Conservation (phyloP, 2,113 vertebrate genomes). For the Uria aalge region DNA sequence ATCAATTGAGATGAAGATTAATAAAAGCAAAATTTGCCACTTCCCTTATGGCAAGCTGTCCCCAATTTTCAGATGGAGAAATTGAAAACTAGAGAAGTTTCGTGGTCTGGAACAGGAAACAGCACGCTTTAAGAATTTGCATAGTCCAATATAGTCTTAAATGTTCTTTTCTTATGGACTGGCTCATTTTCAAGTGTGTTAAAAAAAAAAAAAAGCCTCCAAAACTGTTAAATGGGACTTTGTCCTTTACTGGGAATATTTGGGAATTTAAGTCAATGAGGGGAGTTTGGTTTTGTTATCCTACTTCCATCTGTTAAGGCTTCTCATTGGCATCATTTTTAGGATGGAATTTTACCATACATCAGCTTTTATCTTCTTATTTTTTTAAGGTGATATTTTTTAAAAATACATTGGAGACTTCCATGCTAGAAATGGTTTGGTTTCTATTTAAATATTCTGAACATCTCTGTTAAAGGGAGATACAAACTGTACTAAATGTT, state of each 20-base stretch:
- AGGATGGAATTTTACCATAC: background rate
- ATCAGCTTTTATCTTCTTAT: background rate
- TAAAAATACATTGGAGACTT: background rate
- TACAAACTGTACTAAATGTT: constrained; percentile 34
- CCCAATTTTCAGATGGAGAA: background rate
- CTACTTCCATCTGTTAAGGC: constrained; percentile 14
- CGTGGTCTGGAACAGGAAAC: background rate
- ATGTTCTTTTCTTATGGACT: background rate
- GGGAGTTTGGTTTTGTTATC: background rate
- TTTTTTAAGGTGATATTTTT: background rate
- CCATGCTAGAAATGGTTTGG: background rate
- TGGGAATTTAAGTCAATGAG: background rate
- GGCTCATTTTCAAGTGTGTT: background rate
- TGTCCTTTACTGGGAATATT: background rate
- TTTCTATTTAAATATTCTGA: constrained; percentile 54
- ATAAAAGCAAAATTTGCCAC: background rate
- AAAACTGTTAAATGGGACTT: background rate
- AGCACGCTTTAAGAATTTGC: background rate
- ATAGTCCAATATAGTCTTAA: background rate
- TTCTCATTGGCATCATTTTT: background rate
- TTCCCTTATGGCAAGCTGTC: background rate
- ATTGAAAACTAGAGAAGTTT: background rate
- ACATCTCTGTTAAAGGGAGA: constrained; percentile 29
- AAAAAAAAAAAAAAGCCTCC: background rate
- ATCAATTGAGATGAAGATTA: background rate